phyloP scores from a whole-genome alignment of 2,797 vertebrate species.

The Etheostoma perlongum region DNA sequence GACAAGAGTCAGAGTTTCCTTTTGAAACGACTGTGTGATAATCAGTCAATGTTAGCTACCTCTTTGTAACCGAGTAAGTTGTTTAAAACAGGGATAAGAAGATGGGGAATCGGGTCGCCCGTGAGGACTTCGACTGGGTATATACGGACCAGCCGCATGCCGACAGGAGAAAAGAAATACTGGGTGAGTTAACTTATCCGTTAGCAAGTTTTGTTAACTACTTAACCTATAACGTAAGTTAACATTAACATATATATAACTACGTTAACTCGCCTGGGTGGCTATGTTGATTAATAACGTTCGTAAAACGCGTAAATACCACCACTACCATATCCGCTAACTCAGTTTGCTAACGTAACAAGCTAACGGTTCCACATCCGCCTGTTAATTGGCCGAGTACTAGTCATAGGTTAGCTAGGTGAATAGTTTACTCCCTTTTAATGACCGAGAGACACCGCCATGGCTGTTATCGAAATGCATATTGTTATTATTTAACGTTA shows the following conservation, averaged over 20 bases:
- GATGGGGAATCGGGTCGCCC: conserved; percentile 91
- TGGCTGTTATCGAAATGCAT: fast-evolving
- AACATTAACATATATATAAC: too few relatives aligned
- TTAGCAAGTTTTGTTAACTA: conserved; percentile 8
- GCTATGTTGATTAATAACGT: fast-evolving
- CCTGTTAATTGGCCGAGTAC: not conserved
- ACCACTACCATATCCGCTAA: not conserved
- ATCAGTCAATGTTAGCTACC: not conserved
- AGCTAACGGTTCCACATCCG: conserved; percentile 55
- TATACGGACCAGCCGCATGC: conserved; percentile 96
- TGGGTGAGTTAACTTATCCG: conserved; percentile 86
- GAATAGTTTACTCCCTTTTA: fast-evolving
- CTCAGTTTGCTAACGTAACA: conserved; percentile 1
- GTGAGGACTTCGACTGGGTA: conserved; percentile 96
- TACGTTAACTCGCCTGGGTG: too few relatives aligned
- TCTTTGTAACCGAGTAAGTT: not conserved
- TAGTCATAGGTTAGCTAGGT: too few relatives aligned
- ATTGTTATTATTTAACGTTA: not conserved
- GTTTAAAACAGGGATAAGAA: not conserved
- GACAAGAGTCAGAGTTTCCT: not conserved
- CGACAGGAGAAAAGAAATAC: conserved; percentile 90
- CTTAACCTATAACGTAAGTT: not conserved
- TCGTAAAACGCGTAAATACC: not conserved
- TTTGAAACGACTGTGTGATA: fast-evolving
- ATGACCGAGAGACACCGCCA: fast-evolving